phyloP scores from a whole-genome alignment of 2,888 invertebrate species.

The Sisyra nigra region DNA sequence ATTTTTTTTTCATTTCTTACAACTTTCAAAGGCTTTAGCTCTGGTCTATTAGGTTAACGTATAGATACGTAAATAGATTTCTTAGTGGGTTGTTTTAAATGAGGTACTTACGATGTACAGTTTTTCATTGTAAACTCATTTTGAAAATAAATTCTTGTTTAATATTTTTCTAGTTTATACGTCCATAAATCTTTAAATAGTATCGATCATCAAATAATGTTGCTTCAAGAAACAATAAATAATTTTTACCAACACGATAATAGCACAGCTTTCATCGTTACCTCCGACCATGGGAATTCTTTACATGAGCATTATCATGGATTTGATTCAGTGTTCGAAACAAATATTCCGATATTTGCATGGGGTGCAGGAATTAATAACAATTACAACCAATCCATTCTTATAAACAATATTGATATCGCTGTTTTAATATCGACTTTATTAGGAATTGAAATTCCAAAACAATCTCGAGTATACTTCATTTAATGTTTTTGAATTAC shows the following conservation, averaged over 20 bases:
- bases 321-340: background rate
- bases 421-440: background rate
- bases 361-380: constrained; percentile 1
- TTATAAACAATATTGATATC: background rate
- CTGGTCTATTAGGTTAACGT: too few relatives aligned
- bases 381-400: background rate
- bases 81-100: too few relatives aligned
- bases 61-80: too few relatives aligned
- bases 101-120: too few relatives aligned
- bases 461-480: background rate
- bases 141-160: too few relatives aligned
- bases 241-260: background rate
- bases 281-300: background rate
- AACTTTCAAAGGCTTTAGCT: too few relatives aligned
- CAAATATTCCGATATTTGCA: background rate
- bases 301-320: background rate
- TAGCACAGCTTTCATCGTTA: background rate
- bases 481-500: too few relatives aligned
- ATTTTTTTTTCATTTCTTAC: too few relatives aligned
- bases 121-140: too few relatives aligned
- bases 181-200: background rate
- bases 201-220: background rate
- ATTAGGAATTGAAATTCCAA: background rate
- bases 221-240: background rate
- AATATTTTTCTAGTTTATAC: background rate